These are phyloP conservation scores for Schmidtea mediterranea DNA, from an alignment of 1,140 invertebrate species.

Conservation along the genomic window DNA sequence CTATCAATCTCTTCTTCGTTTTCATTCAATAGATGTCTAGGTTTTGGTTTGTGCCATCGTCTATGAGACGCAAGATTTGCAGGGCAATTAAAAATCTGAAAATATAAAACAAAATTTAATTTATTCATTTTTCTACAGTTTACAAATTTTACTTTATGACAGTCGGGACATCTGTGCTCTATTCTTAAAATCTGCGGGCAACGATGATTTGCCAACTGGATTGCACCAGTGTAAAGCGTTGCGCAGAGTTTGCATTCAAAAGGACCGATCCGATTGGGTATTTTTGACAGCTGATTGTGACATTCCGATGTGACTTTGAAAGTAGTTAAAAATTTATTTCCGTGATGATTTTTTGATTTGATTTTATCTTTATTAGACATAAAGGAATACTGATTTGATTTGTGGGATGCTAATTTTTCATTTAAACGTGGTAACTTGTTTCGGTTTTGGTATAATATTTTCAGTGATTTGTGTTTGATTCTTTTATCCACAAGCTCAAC, in stretches of 20 bases:
- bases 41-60: slow-evolving; percentile 56
- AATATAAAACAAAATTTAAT: slow-evolving; percentile 16
- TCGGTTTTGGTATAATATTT: too few species aligned
- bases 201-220: slow-evolving; percentile 62
- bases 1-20: too few species aligned
- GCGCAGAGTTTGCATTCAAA: not conserved
- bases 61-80: slow-evolving; percentile 72
- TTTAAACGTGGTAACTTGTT: too few species aligned
- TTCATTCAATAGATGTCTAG: not conserved
- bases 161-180: slow-evolving; percentile 77
- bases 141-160: slow-evolving; percentile 42
- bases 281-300: not conserved
- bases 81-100: slow-evolving; percentile 50
- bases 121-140: not conserved
- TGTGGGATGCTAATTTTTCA: too few species aligned
- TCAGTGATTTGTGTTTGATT: too few species aligned
- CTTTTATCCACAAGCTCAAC: too few species aligned
- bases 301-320: too few species aligned
- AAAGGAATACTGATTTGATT: too few species aligned
- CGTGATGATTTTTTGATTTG: too few species aligned
- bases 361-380: too few species aligned
- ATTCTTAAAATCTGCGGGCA: slow-evolving; percentile 77
- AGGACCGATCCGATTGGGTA: not conserved
- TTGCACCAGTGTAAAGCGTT: slow-evolving; percentile 55
- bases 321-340: too few species aligned